Base-by-base conservation (phyloP, 2,888 invertebrate genomes). In the Dyspetes luteomarginatus region DNA sequence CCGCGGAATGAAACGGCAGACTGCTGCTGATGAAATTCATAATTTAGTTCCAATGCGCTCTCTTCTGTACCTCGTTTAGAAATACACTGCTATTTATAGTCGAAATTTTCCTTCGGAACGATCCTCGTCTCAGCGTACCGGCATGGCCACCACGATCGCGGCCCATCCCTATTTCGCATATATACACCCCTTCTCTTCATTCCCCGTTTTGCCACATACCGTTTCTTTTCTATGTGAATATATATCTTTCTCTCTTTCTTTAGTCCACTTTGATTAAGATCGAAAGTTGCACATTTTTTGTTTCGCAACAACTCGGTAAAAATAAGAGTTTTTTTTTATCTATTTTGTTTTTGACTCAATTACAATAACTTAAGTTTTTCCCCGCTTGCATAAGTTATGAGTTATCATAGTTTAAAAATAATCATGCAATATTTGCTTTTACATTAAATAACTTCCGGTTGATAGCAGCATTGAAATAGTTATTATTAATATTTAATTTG, bases 21-120 rank as follows among this genome's bases (percentile, higher is more conserved):
- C 90, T 91, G 90, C 89, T 88, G 91, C 91, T 92, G 92, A 92
- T 92, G 92, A 92, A 92, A 92, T 92, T 92, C 92, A 92, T 92
- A 92, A 92, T 92, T 92, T 92, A 92, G 92, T 91, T 91, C 91
- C 91, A 92, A 91, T 92, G 92, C 91, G 90, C 89, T 89, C 89
- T 87, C 89, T 86, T 90, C 85, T 86, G 85, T 91, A 91, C 89
- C 92, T 92, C 91, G 92, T 92, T 92, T 91, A 90, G 91, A 91
- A 84, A 92, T 92, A 92, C 91, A 91, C 89, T 89, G 90, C 92
- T 92, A 92, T 92, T 92, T 92, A 91, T 92, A 91, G 91, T 89
- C 89, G 90, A 92, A 92, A 92, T 91, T 92, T 92, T 91, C 88
- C 88, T 89, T 88, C 89, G 88, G 82, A 87, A 87, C 87, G 88